These are phyloP conservation scores for Aspidiotus rigidus DNA, from an alignment of 2,888 invertebrate genomes.

Conservation along the genomic window DNA sequence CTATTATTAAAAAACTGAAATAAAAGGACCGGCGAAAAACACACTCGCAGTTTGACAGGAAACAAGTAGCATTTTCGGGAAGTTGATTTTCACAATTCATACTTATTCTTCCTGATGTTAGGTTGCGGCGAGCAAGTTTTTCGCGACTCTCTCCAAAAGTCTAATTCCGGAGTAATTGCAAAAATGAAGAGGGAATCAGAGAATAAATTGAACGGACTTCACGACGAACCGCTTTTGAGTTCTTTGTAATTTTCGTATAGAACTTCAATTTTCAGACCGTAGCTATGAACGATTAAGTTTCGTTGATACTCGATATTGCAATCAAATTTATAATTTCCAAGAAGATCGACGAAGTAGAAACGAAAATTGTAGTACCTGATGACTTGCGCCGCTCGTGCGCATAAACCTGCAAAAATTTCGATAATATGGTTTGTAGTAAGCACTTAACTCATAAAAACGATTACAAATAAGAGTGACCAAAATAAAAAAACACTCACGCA, in stretches of 20 bases:
- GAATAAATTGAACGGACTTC: no score
- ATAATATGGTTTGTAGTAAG: not conserved
- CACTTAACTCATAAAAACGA: not conserved
- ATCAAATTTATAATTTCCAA: conserved; percentile 1
- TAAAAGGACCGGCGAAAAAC: no score
- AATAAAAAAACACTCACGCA: no score
- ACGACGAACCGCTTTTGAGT: not conserved
- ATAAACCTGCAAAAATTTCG: conserved; percentile 17
- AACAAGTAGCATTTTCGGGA: no score
- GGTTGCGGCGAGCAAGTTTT: no score
- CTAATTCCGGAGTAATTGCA: no score
- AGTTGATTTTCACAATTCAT: no score
- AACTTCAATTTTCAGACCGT: not conserved
- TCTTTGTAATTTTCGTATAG: conserved; percentile 15
- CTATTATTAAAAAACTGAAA: no score
- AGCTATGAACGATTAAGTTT: conserved; percentile 22
- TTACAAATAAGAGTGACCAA: not conserved
- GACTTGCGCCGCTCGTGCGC: conserved; percentile 13
- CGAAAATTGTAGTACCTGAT: conserved; percentile 21
- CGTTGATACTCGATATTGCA: conserved; percentile 13
- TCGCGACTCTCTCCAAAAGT: no score
- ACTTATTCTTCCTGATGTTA: no score
- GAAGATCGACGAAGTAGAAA: conserved; percentile 13
- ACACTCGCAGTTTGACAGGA: no score
- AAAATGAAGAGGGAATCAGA: no score